Percentiles rank a stretch among this genome's conserved stretches.
Conservation (phyloP, 2,113 vertebrate genomes). For the Synodontis membranacea region DNA sequence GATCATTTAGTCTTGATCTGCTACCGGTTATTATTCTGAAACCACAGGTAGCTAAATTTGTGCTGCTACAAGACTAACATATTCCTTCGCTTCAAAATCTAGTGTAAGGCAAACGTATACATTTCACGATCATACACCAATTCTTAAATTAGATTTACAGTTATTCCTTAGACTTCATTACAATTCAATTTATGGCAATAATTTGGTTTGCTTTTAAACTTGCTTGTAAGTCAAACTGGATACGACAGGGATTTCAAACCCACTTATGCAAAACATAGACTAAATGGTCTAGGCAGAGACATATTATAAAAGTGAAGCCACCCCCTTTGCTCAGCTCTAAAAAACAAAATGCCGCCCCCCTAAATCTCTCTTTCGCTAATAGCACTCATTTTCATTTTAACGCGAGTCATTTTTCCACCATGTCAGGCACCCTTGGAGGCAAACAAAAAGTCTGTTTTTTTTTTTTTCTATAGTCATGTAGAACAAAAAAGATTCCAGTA, state of each 20-base stretch:
- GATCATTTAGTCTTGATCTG: slow-evolving; percentile 15
- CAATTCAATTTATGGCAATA: background rate
- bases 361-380: slow-evolving; percentile 42
- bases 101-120: background rate
- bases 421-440: slow-evolving; percentile 49
- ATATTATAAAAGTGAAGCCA: slow-evolving; percentile 16
- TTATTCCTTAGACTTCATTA: background rate
- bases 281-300: slow-evolving; percentile 25
- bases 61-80: background rate
- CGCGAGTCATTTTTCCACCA: slow-evolving; percentile 49
- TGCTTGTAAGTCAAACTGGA: background rate
- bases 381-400: slow-evolving; percentile 56
- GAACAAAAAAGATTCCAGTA: slow-evolving; percentile 14
- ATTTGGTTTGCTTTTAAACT: slow-evolving; percentile 14
- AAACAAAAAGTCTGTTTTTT: slow-evolving; percentile 36
- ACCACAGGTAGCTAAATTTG: slow-evolving; percentile 19
- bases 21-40: slow-evolving; percentile 32
- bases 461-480: slow-evolving; percentile 4
- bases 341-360: slow-evolving; percentile 22
- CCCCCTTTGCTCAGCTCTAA: slow-evolving; percentile 25
- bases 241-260: background rate
- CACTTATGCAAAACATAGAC: slow-evolving; percentile 6
- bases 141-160: background rate
- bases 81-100: slow-evolving; percentile 3
- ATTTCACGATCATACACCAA: background rate